Conservation (phyloP, 2,888 invertebrate genomes). For the Limnephilus marmoratus region DNA sequence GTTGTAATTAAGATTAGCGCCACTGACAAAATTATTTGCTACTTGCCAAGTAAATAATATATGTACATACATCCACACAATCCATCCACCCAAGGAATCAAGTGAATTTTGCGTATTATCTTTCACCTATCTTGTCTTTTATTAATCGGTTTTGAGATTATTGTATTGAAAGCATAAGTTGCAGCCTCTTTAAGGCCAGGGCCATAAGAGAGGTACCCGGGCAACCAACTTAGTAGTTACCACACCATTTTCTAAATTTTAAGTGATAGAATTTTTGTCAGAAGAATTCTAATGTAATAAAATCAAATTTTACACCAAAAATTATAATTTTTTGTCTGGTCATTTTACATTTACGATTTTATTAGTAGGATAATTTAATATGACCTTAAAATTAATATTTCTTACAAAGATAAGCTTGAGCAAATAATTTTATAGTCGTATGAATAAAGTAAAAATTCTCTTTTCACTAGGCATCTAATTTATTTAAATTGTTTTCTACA, state of each 20-base stretch:
- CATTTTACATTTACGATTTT: neutral
- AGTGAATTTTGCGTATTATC: neutral
- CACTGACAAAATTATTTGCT: neutral
- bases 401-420: neutral
- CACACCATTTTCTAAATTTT: neutral
- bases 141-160: neutral
- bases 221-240: neutral
- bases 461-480: neutral
- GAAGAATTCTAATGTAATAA: neutral
- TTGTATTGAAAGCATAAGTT: neutral
- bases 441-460: neutral
- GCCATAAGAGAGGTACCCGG: neutral
- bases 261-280: neutral
- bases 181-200: neutral
- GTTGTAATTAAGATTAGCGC: neutral
- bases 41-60: neutral
- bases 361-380: neutral
- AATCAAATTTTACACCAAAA: neutral
- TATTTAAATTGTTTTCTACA: neutral
- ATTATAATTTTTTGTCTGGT: neutral
- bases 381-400: neutral
- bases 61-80: neutral
- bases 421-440: neutral
- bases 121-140: neutral
- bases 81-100: neutral